phyloP scores from a whole-genome alignment of 1,140 invertebrate genomes.

The Polyergus mexicanus region DNA sequence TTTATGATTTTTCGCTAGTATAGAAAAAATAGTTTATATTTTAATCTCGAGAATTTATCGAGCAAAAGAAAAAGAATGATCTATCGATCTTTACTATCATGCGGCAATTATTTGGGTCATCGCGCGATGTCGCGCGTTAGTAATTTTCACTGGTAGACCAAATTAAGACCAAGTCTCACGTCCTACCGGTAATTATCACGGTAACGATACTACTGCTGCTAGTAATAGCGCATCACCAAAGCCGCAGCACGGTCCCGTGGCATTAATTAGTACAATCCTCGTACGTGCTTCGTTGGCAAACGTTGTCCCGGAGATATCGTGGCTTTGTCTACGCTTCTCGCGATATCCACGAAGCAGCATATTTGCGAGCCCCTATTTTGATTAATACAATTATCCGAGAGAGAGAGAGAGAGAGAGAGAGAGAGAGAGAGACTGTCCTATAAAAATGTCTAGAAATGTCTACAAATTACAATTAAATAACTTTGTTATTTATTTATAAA shows the following conservation, averaged over 20 bases:
- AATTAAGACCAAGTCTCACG: constrained; percentile 78
- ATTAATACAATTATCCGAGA: neutral
- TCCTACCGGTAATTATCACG: constrained; percentile 79
- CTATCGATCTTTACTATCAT: neutral
- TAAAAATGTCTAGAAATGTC: neutral
- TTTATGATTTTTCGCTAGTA: neutral
- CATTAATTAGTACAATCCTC: constrained; percentile 80
- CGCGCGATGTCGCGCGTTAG: constrained; percentile 59
- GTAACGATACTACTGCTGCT: constrained; percentile 77
- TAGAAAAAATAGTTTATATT: neutral
- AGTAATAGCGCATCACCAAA: constrained; percentile 76
- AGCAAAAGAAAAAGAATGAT: neutral
- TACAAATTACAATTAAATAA: neutral
- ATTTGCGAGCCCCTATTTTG: constrained; percentile 1
- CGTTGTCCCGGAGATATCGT: constrained; percentile 64
- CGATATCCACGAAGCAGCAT: neutral
- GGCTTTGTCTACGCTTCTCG: constrained; percentile 56
- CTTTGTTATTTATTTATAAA: constrained; percentile 9
- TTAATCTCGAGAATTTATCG: neutral
- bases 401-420: no score
- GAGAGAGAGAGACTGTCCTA: no score
- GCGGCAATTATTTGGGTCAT: constrained; percentile 47
- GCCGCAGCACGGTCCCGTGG: constrained; percentile 68
- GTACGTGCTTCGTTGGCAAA: constrained; percentile 70
- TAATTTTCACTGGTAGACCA: constrained; percentile 69